These are phyloP conservation scores for Campaea margaritaria DNA, from an alignment of 2,888 invertebrate species.

Conservation along the genomic window DNA sequence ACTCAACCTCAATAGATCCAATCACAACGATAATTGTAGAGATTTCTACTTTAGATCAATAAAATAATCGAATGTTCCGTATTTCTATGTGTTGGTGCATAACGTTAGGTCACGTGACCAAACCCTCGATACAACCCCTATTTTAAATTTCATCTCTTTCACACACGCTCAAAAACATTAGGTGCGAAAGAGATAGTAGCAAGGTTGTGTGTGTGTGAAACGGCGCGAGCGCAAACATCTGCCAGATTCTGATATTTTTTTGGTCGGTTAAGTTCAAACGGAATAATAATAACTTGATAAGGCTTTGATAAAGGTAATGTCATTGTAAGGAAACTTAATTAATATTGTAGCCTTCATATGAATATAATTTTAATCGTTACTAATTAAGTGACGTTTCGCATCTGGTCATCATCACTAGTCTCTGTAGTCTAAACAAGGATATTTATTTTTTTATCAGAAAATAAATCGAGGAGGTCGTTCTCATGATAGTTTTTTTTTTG, in stretches of 20 bases:
- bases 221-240: conserved; percentile 78
- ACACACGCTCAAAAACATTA: conserved; percentile 23
- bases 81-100: conserved; percentile 60
- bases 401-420: no score
- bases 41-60: conserved; percentile 74
- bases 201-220: conserved; percentile 58
- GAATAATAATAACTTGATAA: conserved; percentile 62
- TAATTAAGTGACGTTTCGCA: no score
- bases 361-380: no score
- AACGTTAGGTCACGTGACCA: conserved; percentile 71
- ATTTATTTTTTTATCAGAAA: no score
- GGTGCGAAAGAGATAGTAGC: conserved; percentile 44
- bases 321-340: no score
- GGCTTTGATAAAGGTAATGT: background rate
- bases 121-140: conserved; percentile 76
- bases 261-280: conserved; percentile 61
- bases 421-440: no score
- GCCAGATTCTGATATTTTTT: conserved; percentile 74
- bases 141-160: conserved; percentile 58
- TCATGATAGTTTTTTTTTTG: no score
- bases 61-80: conserved; percentile 71
- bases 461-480: no score
- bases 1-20: background rate
- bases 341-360: no score
- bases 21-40: conserved; percentile 55